Base-by-base conservation (phyloP, 1,140 invertebrate genomes). In the Sinonovacula constricta region DNA sequence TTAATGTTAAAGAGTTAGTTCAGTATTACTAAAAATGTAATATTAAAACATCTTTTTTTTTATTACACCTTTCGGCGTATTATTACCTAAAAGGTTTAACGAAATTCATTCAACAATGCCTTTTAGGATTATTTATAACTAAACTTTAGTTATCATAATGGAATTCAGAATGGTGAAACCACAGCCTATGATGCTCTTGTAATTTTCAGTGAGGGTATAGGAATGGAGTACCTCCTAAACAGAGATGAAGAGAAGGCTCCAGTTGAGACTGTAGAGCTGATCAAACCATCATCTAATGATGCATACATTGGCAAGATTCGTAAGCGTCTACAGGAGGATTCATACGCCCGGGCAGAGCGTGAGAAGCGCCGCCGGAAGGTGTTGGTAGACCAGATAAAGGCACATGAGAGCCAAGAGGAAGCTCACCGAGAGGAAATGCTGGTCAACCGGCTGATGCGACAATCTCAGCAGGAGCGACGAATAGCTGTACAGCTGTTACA, bases 401-500 rank as follows among this genome's bases (percentile, higher is more conserved):
- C 90, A 22, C 90, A 91, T 70, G 86, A 90, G 59, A 75, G 81
- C 14, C 88, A 90, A 66, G 90, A 91, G 91, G 89, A 90, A 65
- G 86, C 87, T 5, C 72, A 85, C 31, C 59, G 89, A 45, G 91
- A 91, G 74, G 89, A 91, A 67, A 88, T 90, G 83, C 80, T 92
- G 56, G 89, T 91, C 7, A 91, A 88, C 63, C 77, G 88, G 10
- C 76, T 91, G 65, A 90, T 91, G 86, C 79, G 90, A 66, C 91
- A 92, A 74, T 90, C 90, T 3, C 90, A 91, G 66, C 89, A 90
- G 65, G 91, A 92, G 68, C 69, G 90, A 28, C 82, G 91, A 53
- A 91, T 92, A 60, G 90, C 89, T 36, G 90, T 90, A 34, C 90
- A 92, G 83, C 79, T 92, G 45, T 81, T 92, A 22, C 91, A 92